These are phyloP conservation scores for Strix aluco DNA, from an alignment of 2,113 vertebrate genomes.

Conservation along the genomic window DNA sequence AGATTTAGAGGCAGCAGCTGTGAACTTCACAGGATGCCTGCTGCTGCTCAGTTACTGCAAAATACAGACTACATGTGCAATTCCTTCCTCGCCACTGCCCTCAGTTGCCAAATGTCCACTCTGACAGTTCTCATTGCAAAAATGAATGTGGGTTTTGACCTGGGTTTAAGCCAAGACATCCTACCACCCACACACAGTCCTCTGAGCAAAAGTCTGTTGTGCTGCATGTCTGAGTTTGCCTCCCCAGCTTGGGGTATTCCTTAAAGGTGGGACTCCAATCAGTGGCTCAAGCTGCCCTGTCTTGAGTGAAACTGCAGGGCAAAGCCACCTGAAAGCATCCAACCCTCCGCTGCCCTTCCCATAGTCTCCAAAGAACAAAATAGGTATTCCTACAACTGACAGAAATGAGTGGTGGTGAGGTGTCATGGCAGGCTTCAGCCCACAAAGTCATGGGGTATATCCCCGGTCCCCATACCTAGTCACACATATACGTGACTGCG, in stretches of 20 bases:
- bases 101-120: neutral
- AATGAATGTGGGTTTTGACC: neutral
- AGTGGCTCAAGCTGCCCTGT: neutral
- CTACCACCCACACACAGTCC: neutral
- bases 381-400: neutral
- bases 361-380: neutral
- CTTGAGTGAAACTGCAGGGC: neutral
- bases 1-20: neutral
- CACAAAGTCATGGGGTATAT: neutral
- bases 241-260: neutral
- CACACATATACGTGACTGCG: fast-evolving
- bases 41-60: neutral
- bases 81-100: neutral
- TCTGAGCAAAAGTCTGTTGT: neutral
- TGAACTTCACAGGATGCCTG: neutral
- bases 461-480: neutral
- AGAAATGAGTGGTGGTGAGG: neutral
- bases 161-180: neutral
- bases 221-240: neutral
- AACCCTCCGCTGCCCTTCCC: neutral
- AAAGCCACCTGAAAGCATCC: neutral
- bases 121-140: neutral
- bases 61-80: neutral
- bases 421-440: neutral
- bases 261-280: neutral